These are phyloP conservation scores for Atherinomorus stipes DNA, from an alignment of 2,113 vertebrate genomes.

Conservation along the genomic window DNA sequence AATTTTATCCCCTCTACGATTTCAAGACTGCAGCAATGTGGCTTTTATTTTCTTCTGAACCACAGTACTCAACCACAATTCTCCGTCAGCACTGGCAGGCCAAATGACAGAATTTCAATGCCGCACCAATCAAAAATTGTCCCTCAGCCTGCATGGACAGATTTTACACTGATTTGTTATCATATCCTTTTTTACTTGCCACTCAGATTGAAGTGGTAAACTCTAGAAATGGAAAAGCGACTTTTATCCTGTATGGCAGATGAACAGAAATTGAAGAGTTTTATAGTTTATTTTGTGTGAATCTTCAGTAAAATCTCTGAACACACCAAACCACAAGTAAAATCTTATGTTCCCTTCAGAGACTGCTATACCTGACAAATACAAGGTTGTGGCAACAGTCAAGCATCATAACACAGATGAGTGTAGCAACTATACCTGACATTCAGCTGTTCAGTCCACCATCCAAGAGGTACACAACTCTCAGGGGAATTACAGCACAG, in stretches of 20 bases:
- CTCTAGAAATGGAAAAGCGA: constrained; percentile 17
- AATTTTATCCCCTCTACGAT: constrained; percentile 69
- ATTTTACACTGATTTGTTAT: constrained; percentile 26
- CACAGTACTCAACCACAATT: constrained; percentile 56
- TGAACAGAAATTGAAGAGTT: neutral
- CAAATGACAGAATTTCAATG: constrained; percentile 38
- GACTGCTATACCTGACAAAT: neutral
- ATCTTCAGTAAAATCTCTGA: neutral
- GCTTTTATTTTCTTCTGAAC: constrained; percentile 57
- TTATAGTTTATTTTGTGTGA: neutral
- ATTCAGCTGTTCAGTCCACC: constrained; percentile 69
- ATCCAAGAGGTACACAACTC: constrained; percentile 55
- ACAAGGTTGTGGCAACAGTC: constrained; percentile 17
- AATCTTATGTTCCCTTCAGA: constrained; percentile 7
- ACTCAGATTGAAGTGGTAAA: neutral
- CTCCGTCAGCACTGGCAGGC: constrained; percentile 41
- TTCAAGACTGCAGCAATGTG: constrained; percentile 68
- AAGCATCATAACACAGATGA: constrained; percentile 17
- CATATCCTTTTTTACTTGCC: neutral
- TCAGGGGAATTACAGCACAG: constrained; percentile 32
- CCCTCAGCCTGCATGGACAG: neutral
- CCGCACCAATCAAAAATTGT: constrained; percentile 14
- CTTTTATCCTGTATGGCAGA: neutral
- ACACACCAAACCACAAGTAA: neutral
- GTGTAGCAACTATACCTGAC: constrained; percentile 76